These are phyloP conservation scores for Machimus rusticus DNA, from an alignment of 2,888 invertebrate species.

Conservation along the genomic window DNA sequence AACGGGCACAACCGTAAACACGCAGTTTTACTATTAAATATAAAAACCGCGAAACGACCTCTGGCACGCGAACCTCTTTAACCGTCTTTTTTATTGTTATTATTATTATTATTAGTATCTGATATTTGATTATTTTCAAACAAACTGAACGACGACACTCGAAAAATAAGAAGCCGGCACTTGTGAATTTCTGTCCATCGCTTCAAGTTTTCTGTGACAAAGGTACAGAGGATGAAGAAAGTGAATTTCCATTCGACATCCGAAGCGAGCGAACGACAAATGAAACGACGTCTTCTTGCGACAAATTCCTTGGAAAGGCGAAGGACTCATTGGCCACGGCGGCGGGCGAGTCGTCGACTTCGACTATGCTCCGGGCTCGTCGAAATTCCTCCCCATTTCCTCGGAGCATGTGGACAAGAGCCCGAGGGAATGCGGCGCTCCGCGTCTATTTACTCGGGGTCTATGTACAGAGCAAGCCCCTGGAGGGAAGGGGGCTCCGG, in stretches of 20 bases:
- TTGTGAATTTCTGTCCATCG: neutral
- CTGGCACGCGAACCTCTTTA: neutral
- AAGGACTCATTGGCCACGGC: neutral
- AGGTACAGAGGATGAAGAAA: neutral
- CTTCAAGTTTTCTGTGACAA: neutral
- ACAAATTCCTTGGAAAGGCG: conserved; percentile 11
- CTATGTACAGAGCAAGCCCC: conserved; percentile 12
- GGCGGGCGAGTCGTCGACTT: neutral
- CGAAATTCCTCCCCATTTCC: conserved; percentile 30
- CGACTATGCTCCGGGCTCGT: neutral
- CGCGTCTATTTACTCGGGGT: conserved; percentile 7
- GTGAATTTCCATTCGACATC: conserved; percentile 31
- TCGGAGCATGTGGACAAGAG: neutral
- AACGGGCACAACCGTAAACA: neutral
- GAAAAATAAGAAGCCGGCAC: neutral
- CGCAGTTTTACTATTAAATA: neutral
- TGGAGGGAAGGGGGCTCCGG: neutral
- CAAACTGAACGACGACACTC: neutral
- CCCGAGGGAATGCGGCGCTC: neutral
- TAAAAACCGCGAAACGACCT: neutral
- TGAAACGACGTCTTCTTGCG: conserved; percentile 20
- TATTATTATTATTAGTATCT: neutral
- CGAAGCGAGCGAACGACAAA: conserved; percentile 6
- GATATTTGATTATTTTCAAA: neutral
- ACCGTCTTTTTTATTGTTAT: neutral